Evolutionary conservation across 1,140 invertebrate genomes (phyloP).

Genomic region (Nymphalis io): DNA sequence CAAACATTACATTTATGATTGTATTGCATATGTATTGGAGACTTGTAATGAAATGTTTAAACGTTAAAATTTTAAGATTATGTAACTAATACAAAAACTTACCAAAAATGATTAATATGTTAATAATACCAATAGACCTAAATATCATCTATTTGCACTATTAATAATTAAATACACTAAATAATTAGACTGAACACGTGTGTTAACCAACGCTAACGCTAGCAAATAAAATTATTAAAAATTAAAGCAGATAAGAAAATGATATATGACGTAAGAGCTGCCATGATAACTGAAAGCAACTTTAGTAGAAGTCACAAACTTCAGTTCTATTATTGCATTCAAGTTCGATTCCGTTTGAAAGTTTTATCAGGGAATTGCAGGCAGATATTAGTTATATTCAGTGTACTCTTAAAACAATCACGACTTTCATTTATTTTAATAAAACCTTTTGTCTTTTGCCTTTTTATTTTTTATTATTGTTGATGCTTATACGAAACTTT

Average conservation of each 20-base stretch:
- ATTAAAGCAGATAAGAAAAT: slow-evolving; percentile 17
- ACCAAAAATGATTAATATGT: too few species aligned
- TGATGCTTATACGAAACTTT: not conserved
- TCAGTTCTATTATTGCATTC: slow-evolving; percentile 20
- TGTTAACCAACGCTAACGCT: not conserved
- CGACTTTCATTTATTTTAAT: not conserved
- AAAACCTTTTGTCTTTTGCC: not conserved
- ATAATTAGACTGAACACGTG: not conserved
- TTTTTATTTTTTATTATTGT: not conserved
- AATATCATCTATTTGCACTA: too few species aligned
- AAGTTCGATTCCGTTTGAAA: slow-evolving; percentile 38
- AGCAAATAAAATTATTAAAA: not conserved
- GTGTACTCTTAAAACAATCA: not conserved
- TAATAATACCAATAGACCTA: too few species aligned
- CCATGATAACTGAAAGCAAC: slow-evolving; percentile 25
- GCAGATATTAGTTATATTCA: slow-evolving; percentile 33
- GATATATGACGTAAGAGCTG: slow-evolving; percentile 23
- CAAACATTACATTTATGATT: too few species aligned
- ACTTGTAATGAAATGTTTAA: too few species aligned
- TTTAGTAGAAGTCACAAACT: slow-evolving; percentile 26
- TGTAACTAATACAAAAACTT: too few species aligned
- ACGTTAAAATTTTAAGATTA: too few species aligned
- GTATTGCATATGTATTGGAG: too few species aligned
- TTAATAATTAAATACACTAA: too few species aligned
- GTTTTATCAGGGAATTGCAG: slow-evolving; percentile 36